Conservation (phyloP, 2,888 invertebrate species). For the Norana najaformis region DNA sequence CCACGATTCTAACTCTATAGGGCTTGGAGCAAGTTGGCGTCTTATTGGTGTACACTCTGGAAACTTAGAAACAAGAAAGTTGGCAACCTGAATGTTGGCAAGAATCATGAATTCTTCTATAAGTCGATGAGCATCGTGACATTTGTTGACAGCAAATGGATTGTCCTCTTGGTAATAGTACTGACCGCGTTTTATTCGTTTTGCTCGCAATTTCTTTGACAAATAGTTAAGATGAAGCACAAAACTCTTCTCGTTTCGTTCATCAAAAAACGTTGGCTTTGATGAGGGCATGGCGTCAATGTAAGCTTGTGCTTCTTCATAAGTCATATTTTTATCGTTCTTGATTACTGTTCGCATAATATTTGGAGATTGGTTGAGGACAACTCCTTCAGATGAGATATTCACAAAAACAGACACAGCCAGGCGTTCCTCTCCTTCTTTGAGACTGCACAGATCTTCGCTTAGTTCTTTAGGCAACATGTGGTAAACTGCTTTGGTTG, state of each 20-base stretch:
- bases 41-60: constrained; percentile 48
- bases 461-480: constrained; percentile 89
- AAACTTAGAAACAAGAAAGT: constrained; percentile 46
- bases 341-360: constrained; percentile 16
- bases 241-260: neutral
- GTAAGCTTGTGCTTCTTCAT: constrained; percentile 29
- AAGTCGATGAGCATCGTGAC: constrained; percentile 39
- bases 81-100: constrained; percentile 51
- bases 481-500: constrained; percentile 69
- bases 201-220: constrained; percentile 18
- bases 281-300: neutral
- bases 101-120: constrained; percentile 52
- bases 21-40: constrained; percentile 28
- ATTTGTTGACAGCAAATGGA: neutral
- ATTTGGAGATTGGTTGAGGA: neutral
- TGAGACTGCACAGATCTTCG: constrained; percentile 65
- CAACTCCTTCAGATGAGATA: constrained; percentile 7
- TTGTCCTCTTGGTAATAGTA: constrained; percentile 15
- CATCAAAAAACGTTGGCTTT: neutral
- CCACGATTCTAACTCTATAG: constrained; percentile 14
- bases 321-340: constrained; percentile 27
- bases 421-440: constrained; percentile 54
- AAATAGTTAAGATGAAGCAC: constrained; percentile 25
- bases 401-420: constrained; percentile 28
- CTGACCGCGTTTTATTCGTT: constrained; percentile 23